Conservation (phyloP, 2,888 invertebrate species). For the Leptarthrus brevirostris region DNA sequence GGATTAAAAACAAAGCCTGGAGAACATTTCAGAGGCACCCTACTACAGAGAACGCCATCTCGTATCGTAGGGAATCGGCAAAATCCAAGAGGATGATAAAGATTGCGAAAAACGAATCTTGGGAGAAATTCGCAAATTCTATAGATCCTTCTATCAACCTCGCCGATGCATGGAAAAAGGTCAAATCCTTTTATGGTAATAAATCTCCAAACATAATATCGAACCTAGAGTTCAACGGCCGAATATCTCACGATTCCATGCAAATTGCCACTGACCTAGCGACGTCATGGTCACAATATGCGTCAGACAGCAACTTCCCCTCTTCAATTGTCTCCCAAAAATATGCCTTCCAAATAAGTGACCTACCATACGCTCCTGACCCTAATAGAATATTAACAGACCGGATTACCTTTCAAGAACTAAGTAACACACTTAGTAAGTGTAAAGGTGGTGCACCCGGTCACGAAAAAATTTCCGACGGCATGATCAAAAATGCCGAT, state of each 20-base stretch:
- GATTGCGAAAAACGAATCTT: background rate
- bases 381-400: background rate
- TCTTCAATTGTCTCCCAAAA: background rate
- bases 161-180: background rate
- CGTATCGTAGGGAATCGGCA: slow-evolving; percentile 10
- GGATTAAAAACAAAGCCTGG: no score
- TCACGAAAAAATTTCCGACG: background rate
- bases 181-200: background rate
- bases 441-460: background rate
- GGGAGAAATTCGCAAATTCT: background rate
- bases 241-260: no score
- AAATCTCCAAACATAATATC: background rate
- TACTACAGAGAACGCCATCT: background rate
- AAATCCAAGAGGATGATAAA: background rate
- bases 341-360: no score
- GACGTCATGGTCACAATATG: background rate
- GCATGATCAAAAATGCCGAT: background rate
- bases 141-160: slow-evolving; percentile 4
- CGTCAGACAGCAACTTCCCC: no score
- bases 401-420: background rate
- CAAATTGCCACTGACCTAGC: background rate
- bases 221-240: background rate
- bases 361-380: background rate
- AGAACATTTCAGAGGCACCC: no score
- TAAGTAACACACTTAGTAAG: background rate